Conservation (phyloP, 1,140 invertebrate genomes). For the Hylaeus anthracinus region DNA sequence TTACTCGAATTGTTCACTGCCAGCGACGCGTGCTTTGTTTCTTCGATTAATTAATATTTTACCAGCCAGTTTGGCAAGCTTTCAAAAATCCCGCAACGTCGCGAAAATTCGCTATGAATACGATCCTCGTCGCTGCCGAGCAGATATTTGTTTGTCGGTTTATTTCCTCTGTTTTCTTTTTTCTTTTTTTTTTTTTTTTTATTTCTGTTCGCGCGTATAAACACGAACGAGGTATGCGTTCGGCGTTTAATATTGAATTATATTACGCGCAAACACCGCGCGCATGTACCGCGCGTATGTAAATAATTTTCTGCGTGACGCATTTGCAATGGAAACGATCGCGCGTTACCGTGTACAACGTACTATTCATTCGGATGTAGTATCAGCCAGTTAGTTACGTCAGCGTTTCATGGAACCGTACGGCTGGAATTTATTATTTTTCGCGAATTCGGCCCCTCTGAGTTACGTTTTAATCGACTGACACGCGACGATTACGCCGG, state of each 20-base stretch:
- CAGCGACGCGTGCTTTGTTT: too few relatives aligned
- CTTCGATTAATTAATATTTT: constrained; percentile 32
- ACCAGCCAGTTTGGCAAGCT: constrained; percentile 33
- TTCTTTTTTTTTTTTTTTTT: neutral
- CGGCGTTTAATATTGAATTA: constrained; percentile 7
- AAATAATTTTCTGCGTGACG: neutral
- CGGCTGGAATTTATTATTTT: constrained; percentile 22
- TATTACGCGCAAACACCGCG: neutral
- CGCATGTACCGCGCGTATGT: neutral
- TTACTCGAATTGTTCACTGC: too few relatives aligned
- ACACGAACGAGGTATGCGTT: too few relatives aligned
- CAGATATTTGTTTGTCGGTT: constrained; percentile 24
- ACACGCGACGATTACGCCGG: neutral
- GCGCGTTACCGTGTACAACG: neutral
- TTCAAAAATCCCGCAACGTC: constrained; percentile 22
- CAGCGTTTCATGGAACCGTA: neutral
- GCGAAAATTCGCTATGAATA: neutral
- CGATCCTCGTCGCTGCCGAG: neutral
- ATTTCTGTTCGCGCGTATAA: too few relatives aligned
- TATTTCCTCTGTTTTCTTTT: neutral
- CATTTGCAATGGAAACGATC: neutral
- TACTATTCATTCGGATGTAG: neutral
- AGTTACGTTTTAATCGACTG: constrained; percentile 24
- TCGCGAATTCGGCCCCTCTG: neutral
- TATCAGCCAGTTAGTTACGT: neutral